Base-by-base conservation (phyloP, 92 coral and sea anemone species). In the Phenganax marumi region DNA sequence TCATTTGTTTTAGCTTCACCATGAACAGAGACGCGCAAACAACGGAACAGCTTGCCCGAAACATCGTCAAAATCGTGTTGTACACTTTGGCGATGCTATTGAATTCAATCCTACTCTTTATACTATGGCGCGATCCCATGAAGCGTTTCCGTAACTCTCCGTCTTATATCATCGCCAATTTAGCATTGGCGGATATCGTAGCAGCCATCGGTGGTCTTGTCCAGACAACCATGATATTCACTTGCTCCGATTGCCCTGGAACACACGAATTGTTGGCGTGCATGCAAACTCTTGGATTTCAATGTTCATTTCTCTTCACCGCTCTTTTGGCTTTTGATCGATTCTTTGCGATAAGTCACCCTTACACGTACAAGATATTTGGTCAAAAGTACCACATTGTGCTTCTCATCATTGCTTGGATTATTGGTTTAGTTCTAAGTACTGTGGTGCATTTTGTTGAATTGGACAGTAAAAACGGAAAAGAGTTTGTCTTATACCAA, bases 161-260 rank as follows among this genome's bases (percentile, higher is more conserved):
- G 4, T 72, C 77, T 12, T 50, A 24, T 22, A 72, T 52, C 57
- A 72, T 72, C 46, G 77, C 77, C 22, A 72, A 72, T 52, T 72
- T 72, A 13, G 77, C 77, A n/a, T 72, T 72, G 77, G 77, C 19
- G 19, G 77, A 72, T 12, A 72, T 72, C 57, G 77, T 72, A 8
- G 77, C 57, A 10, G 77, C 77, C 14, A 52, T 72, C 16, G 77
- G 77, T 8, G 77, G 77, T 16, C 77, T 72, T 8, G 57, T 57
- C 47, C 2, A n/a, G 13, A 48, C 25, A 16, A 14, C 33, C 24
- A 25, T 23, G 1, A 72, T 72, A 17, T 72, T 72, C 39, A 22
- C 47, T 24, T 66, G 72, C 24, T 12, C 11, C 2, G 0, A 21
- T 7, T 49, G 60, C 13, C 14, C 47, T 3, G 43, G 50, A 11